Base-by-base conservation (phyloP, 2,113 vertebrate species). In the Ictalurus furcatus region DNA sequence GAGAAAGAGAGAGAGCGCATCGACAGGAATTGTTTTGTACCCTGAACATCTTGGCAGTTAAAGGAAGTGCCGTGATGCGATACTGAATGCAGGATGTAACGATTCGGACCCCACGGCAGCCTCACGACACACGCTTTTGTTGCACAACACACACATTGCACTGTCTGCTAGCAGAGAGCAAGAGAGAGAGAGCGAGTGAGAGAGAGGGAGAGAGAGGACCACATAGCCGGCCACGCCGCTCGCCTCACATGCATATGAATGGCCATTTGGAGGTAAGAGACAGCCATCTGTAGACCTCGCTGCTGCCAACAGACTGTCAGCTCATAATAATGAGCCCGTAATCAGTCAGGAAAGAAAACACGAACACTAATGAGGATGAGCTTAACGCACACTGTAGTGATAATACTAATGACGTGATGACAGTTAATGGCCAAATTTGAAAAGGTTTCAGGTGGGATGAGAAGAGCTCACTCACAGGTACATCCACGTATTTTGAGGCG, bases 401-500 rank as follows among this genome's bases (percentile, higher is more conserved):
- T 65, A 13, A 14, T 67, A 69, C 56, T 13, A 67, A 59, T 34
- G 74, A 78, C 48, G 34, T 30, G 17, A 34, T 44, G 56, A 44
- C 30, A 79, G 25, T 58, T 78, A n/a, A 65, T 56, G 44, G 40
- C 2, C 6, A 13, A 12, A 30, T 65, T 80, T 87, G 6, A 16
- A 54, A 87, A 87, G 30, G n/a, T 17, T 56, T 88, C 44, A 58
- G 37, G 34, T 65, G 84, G 28, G 52, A 88, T 37, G 73, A 85
- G 84, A 87, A 91, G 71, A 90, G 88, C 69, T 94, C 93, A 99
- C 98, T 99, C 97, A 99, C 98, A 91, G 98, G 98, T 90, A 99
- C 98, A 89, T 99, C 98, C 96, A 99, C 98, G 84, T 99, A 99
- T 95, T 99, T 99, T 93, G 98, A 99, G 94, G 98, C 98, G 93